A percentile compares a stretch with the other conserved stretches of the same genome.
Conservation (phyloP, 2,797 vertebrate genomes). For the Pantherophis vulpinus region DNA sequence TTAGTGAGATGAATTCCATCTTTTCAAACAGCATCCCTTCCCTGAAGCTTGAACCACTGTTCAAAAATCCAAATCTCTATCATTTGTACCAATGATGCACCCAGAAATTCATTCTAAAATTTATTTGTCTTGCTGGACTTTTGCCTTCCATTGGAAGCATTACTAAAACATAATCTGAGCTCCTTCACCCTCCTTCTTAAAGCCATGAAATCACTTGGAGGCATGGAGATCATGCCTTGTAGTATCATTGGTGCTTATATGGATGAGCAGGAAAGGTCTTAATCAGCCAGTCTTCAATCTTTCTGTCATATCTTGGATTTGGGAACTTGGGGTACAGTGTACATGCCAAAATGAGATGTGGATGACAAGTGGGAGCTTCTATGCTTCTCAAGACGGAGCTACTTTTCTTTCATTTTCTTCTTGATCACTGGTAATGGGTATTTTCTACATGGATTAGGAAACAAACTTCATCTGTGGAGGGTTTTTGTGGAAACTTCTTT, state of each 20-base stretch:
- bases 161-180: not conserved
- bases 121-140: not conserved
- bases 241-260: not conserved
- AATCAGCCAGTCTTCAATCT: not conserved
- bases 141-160: not conserved
- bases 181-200: not conserved
- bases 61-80: not conserved
- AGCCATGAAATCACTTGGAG: not conserved
- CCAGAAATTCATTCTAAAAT: not conserved
- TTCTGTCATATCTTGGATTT: not conserved
- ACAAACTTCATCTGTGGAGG: not conserved
- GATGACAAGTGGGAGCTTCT: not conserved
- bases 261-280: not conserved
- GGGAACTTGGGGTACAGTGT: not conserved
- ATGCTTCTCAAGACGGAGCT: not conserved
- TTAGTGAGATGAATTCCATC: not conserved
- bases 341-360: not conserved
- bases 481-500: not conserved
- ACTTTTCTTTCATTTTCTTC: not conserved
- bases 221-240: not conserved
- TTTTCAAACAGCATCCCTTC: not conserved
- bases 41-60: not conserved
- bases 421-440: not conserved
- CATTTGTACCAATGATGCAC: not conserved
- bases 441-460: not conserved